Base-by-base conservation (phyloP, 2,797 vertebrate genomes). In the Loriculus beryllinus region DNA sequence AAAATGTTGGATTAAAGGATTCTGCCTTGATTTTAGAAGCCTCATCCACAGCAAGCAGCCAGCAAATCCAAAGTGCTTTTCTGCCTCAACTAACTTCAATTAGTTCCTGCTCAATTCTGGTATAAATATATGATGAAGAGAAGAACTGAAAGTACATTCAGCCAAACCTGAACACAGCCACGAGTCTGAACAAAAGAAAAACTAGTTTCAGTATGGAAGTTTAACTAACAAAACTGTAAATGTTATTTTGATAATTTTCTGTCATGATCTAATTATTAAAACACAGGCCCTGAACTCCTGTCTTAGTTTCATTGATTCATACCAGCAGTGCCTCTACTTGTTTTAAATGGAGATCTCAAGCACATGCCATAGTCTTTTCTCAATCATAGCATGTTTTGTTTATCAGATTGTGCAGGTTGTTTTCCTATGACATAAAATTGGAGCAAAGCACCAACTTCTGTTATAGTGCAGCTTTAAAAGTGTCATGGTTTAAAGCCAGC, bases 71-170 rank as follows among this genome's bases (percentile, higher is more conserved):
- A 75, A 77, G 39, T 74, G 10, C 72, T 96, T 94, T 96, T 93
- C 91, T 96, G 80, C 82, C 88, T 95, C 87, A 92, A 82, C 82
- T 90, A 95, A 90, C 69, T 86, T 93, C 86, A 91, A 65, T 94
- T 90, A 95, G 63, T 63, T 86, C 82, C 88, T 90, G 63, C 74
- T 91, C 4, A 1, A 35, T 74, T 92, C 59, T 12, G 26, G 74
- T 74, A 86, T 17, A 69, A 94, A 76, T 90, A 59, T 21, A 67
- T 35, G 52, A 95, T 79, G 86, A 88, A 84, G 70, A 77, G 12
- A 68, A 39, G 31, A 81, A 88, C 23, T 37, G 56, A 23, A 48
- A 82, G 43, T 16, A 59, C 40, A 29, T 45, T 90, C 79, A 86
- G 14, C n/a, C 43, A 59, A 86, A 39, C 54, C 57, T 68, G 39